Conservation (phyloP, 2,888 invertebrate species). For the Catocala nupta region DNA sequence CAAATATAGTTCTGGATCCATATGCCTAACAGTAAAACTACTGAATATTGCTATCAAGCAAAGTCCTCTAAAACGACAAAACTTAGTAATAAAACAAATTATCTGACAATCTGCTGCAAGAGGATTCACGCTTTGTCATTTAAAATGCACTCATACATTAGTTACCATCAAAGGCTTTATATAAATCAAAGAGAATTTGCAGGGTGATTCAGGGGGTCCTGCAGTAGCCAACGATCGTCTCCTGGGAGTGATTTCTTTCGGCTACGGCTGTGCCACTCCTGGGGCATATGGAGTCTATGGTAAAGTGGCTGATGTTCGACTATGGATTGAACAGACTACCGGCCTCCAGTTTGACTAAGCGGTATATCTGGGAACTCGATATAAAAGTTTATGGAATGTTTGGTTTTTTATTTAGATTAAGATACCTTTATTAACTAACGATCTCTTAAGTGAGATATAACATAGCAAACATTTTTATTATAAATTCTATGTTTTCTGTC, state of each 20-base stretch:
- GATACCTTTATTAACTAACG: no score
- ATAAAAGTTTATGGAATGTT: slow-evolving; percentile 36
- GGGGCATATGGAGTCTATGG: slow-evolving; percentile 81
- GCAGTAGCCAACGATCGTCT: slow-evolving; percentile 74
- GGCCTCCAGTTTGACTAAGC: slow-evolving; percentile 62
- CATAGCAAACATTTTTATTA: no score
- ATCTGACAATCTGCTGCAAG: no score
- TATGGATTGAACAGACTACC: slow-evolving; percentile 74
- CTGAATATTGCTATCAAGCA: no score
- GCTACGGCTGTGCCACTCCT: slow-evolving; percentile 82
- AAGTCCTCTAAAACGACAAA: no score
- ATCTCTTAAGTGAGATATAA: no score
- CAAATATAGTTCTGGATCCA: no score
- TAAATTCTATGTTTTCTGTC: no score
- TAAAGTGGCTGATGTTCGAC: slow-evolving; percentile 76
- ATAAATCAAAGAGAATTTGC: slow-evolving; percentile 15
- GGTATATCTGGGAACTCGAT: slow-evolving; percentile 18
- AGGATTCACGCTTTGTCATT: no score
- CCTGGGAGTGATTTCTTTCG: slow-evolving; percentile 82
- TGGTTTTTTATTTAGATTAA: slow-evolving; percentile 15
- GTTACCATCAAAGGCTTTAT: neutral
- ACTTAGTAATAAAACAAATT: no score
- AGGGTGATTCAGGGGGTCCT: slow-evolving; percentile 85
- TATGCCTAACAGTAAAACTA: no score
- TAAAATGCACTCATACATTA: no score